Percentiles rank a stretch among this genome's conserved stretches.
Conservation (phyloP, 1,140 invertebrate species). For the Drosophila tropicalis region DNA sequence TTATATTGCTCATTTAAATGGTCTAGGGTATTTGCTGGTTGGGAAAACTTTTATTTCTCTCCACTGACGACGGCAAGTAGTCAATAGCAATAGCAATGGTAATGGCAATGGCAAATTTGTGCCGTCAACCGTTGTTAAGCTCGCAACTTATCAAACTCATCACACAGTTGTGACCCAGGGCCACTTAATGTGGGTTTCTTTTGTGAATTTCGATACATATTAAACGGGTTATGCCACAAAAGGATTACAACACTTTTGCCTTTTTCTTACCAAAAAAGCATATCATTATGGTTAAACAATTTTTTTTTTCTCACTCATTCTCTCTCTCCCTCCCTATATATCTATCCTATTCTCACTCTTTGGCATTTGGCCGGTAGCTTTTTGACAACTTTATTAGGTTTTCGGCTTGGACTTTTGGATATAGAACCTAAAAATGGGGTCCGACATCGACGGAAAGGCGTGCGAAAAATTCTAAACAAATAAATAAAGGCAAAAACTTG, state of each 20-base stretch:
- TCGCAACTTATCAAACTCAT: constrained; percentile 78
- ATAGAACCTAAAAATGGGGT: constrained; percentile 40
- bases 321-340: not conserved
- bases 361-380: not conserved
- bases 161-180: constrained; percentile 47
- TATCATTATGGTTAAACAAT: constrained; percentile 81
- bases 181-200: constrained; percentile 72
- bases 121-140: constrained; percentile 77
- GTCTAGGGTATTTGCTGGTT: not conserved
- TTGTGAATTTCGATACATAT: constrained; percentile 79
- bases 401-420: constrained; percentile 49
- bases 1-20: not conserved
- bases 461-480: constrained; percentile 79
- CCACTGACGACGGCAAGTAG: not conserved
- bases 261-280: constrained; percentile 49
- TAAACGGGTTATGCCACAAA: constrained; percentile 79
- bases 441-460: constrained; percentile 42
- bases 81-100: constrained; percentile 3
- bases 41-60: not conserved
- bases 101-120: constrained; percentile 52
- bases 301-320: constrained; percentile 41
- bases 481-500: constrained; percentile 72
- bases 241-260: constrained; percentile 78
- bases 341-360: not conserved
- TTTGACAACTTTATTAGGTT: constrained; percentile 77